These are phyloP conservation scores for Xyliphius kryptos DNA, from an alignment of 2,113 vertebrate genomes.

Conservation along the genomic window DNA sequence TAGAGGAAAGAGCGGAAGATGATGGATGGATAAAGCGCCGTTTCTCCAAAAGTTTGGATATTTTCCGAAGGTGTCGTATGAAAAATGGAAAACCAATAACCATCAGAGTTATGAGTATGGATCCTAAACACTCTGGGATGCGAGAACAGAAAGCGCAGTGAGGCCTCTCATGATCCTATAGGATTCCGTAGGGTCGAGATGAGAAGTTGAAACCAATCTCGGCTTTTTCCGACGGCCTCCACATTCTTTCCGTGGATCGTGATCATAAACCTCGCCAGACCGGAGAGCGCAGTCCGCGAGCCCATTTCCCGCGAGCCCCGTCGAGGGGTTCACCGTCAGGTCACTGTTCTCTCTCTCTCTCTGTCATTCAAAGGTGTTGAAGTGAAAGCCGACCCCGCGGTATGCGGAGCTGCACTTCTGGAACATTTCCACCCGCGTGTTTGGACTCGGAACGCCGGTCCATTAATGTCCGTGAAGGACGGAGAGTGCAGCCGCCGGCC, in stretches of 20 bases:
- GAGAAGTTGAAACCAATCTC: no score
- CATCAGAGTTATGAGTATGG: no score
- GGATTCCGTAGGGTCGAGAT: no score
- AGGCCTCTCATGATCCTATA: no score
- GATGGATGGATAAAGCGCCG: no score
- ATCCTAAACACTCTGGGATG: no score
- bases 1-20: no score
- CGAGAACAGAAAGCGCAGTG: no score
- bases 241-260: background rate
- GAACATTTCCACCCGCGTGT: background rate
- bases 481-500: background rate
- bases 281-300: background rate
- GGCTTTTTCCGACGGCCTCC: no score
- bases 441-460: background rate
- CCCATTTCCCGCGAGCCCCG: background rate
- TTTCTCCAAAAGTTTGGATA: no score
- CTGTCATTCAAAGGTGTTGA: background rate
- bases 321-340: conserved; percentile 15
- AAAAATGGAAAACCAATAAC: no score
- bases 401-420: background rate
- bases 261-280: background rate
- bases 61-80: no score
- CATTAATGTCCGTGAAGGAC: background rate
- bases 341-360: conserved; percentile 7
- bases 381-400: background rate